These are phyloP conservation scores for Aradus depressus DNA, from an alignment of 2,888 invertebrate genomes.

Conservation along the genomic window DNA sequence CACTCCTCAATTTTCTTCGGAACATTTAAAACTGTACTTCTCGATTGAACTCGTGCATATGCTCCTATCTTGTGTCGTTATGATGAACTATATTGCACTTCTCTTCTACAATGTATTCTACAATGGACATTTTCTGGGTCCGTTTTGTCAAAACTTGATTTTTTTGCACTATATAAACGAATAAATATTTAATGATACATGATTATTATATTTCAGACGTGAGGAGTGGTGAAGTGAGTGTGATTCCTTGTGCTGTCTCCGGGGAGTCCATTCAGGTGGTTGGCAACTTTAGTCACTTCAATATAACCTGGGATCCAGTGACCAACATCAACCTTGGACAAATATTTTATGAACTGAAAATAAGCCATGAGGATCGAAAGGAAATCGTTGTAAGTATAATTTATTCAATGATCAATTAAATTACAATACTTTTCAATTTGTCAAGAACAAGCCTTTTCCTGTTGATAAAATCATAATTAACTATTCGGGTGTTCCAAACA, in stretches of 20 bases:
- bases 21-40: no score
- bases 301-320: constrained; percentile 70
- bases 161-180: background rate
- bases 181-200: background rate
- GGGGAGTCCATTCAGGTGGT: constrained; percentile 52
- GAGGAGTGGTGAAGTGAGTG: constrained; percentile 41
- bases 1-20: no score
- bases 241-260: constrained; percentile 63
- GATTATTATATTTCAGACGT: constrained; percentile 14
- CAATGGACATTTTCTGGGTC: no score
- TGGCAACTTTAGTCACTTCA: constrained; percentile 71
- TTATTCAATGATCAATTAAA: no score
- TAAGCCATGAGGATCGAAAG: constrained; percentile 48
- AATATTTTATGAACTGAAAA: constrained; percentile 70
- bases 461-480: no score
- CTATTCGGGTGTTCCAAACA: no score
- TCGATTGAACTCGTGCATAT: no score
- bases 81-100: no score
- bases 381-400: constrained; percentile 40
- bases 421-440: no score
- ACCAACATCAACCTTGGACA: constrained; percentile 64
- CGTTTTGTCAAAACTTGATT: background rate
- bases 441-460: no score
- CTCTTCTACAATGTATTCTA: no score
- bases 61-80: no score